Base-by-base conservation (phyloP, 2,888 invertebrate species). In the Panopea generosa region DNA sequence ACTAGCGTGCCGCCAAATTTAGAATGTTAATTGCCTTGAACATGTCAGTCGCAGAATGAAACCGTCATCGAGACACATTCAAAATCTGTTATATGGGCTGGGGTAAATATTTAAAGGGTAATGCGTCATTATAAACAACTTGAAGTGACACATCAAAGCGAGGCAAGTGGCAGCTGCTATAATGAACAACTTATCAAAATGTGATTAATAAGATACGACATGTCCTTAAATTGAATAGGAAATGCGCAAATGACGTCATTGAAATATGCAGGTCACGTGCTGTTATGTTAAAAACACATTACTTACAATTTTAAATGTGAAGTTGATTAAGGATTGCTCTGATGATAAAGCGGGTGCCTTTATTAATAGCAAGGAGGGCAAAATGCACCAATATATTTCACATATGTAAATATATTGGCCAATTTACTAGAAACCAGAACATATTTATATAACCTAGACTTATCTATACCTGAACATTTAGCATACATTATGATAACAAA, bases 111-210 rank as follows among this genome's bases (percentile, higher is more conserved):
- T 74, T 69, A 69, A 69, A 63, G 53, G 33, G 52, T 59, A 76
- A 76, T 76, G 38, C 55, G 76, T 76, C 70, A 66, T 40, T 50
- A 65, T 76, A 70, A 76, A 76, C 70, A 65, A 70, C 59, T 56
- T 57, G n/a, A 29, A 14, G 52, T 68, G 76, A 63, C 76, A 77
- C 59, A 63, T 77, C 71, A 77, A 77, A 77, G 76, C 61, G 43
- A 24, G 40, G n/a, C 24, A 9, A 27, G 22, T 62, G 76, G 67
- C 71, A 77, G 43, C 27, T 50, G 47, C 27, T 59, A 67, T 71
- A 71, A 77, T 71, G 57, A 62, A 62, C 27, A 18, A 59, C 71
- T 43, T 61, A 71, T 77, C 53, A 77, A 71, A 71, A 24, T 29
- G 40, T 57, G 59, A 71, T 77, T 77, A 67, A 71, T 77, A 62